Percentiles rank a stretch among this genome's conserved stretches.
Evolutionary conservation across 2,888 invertebrate species (phyloP).

Genomic region (Agriotes lineatus): DNA sequence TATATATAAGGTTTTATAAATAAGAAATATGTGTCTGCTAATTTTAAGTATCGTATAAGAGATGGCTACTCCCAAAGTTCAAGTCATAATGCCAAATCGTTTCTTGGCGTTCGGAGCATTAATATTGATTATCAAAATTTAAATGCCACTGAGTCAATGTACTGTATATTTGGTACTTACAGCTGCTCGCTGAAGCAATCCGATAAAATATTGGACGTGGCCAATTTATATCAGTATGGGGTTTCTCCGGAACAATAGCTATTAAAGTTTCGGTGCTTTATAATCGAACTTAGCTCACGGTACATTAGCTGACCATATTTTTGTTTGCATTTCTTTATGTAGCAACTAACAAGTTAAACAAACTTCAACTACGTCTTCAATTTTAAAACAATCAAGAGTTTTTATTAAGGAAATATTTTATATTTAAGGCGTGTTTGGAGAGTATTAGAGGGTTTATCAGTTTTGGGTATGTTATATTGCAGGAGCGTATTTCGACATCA

Average conservation of each 20-base stretch:
- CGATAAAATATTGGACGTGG: conserved; percentile 42
- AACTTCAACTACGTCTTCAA: too few species aligned
- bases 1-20: too few species aligned
- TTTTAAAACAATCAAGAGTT: too few species aligned
- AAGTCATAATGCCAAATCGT: not conserved
- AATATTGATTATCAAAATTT: conserved; percentile 40
- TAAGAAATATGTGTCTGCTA: too few species aligned
- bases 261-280: conserved; percentile 37
- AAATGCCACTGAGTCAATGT: conserved; percentile 44
- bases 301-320: conserved; percentile 35
- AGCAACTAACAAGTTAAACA: too few species aligned
- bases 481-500: too few species aligned
- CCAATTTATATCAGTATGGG: conserved; percentile 41
- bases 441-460: too few species aligned
- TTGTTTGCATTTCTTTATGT: conserved; percentile 21
- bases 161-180: conserved; percentile 44
- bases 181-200: conserved; percentile 43
- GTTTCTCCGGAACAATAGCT: conserved; percentile 31
- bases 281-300: conserved; percentile 33
- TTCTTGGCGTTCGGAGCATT: not conserved
- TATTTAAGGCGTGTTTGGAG: too few species aligned
- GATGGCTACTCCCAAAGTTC: too few species aligned
- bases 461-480: too few species aligned
- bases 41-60: too few species aligned
- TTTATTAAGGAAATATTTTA: too few species aligned